Conservation (phyloP, 1,140 invertebrate genomes). For the Drosophila nannoptera region DNA sequence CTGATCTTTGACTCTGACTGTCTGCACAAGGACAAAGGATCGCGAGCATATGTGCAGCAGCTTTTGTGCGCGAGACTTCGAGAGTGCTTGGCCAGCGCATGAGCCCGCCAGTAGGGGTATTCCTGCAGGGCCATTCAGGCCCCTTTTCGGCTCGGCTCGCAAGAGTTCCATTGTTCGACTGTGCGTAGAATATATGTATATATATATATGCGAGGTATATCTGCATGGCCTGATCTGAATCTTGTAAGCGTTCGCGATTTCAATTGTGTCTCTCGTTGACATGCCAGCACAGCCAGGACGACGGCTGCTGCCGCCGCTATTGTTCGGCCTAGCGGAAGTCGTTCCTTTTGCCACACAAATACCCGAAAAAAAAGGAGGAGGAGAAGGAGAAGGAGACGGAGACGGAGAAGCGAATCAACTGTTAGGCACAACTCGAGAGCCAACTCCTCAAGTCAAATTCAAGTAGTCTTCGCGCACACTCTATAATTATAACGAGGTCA, state of each 20-base stretch:
- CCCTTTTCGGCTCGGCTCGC: slow-evolving; percentile 34
- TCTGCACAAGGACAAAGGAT: slow-evolving; percentile 67
- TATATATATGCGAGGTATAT: slow-evolving; percentile 37
- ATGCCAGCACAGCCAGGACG: slow-evolving; percentile 48
- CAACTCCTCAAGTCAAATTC: slow-evolving; percentile 42
- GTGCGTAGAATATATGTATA: slow-evolving; percentile 3
- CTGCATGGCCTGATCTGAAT: slow-evolving; percentile 47
- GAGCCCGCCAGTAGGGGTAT: not conserved
- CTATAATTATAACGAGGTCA: slow-evolving; percentile 74
- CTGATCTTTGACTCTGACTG: slow-evolving; percentile 76
- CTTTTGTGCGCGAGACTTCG: slow-evolving; percentile 51
- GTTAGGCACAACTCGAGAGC: slow-evolving; percentile 2
- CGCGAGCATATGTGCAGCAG: slow-evolving; percentile 30
- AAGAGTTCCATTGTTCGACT: slow-evolving; percentile 66
- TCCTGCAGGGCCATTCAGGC: slow-evolving; percentile 2
- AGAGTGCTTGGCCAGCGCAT: not conserved
- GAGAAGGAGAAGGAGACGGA: not conserved
- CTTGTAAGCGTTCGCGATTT: slow-evolving; percentile 57
- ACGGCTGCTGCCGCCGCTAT: slow-evolving; percentile 11
- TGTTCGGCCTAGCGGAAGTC: slow-evolving; percentile 45
- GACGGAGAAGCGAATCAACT: not conserved
- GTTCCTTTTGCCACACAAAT: slow-evolving; percentile 38
- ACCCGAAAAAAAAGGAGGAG: slow-evolving; percentile 28
- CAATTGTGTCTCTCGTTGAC: slow-evolving; percentile 66
- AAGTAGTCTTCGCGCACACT: slow-evolving; percentile 54